Base-by-base conservation (phyloP, 2,113 vertebrate genomes). In the Dipodomys ordii region DNA sequence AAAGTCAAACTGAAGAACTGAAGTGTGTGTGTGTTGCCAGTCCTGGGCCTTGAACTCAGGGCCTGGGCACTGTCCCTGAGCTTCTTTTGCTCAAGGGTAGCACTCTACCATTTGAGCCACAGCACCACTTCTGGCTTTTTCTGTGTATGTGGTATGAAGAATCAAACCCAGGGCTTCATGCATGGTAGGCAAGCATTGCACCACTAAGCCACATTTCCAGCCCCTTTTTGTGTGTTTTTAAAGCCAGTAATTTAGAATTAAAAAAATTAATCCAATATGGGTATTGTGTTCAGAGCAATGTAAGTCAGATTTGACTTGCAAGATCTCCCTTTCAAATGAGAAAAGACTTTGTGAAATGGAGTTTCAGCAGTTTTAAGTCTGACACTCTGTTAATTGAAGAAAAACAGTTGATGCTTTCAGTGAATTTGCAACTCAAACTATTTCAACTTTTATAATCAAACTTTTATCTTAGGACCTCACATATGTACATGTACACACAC, bases 361-460 rank as follows among this genome's bases (percentile, higher is more conserved):
- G 53, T 79, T 93, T 92, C 83, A 88, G 90, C 74, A 90, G 57
- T 82, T 93, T 60, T 71, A 87, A 82, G 79, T 87, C 88, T 93
- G 84, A 22, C 74, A 90, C 53, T 85, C 27, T 82, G 57, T 77
- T 88, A 74, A 78, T 64, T 60, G 62, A 73, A 72, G 67, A 88
- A 93, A 95, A 95, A 87, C 39, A 85, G 81, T 65, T 30, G n/a
- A 23, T n/a, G 35, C 49, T 93, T 95, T 94, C 68, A 60, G 83
- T 85, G 62, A 87, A 68, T 95, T 86, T 87, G 83, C 90, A 83
- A 67, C 46, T 88, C 67, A 32, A 69, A 76, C 32, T 93, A 84
- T 81, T 94, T 79, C 90, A 68, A 93, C 68, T 92, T 92, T 92
- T 88, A 85, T 68, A 68, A 72, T 71, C 68, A 65, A 83, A 72